These are phyloP conservation scores for Drosophila antonietae DNA, from an alignment of 2,888 invertebrate species.

Conservation along the genomic window DNA sequence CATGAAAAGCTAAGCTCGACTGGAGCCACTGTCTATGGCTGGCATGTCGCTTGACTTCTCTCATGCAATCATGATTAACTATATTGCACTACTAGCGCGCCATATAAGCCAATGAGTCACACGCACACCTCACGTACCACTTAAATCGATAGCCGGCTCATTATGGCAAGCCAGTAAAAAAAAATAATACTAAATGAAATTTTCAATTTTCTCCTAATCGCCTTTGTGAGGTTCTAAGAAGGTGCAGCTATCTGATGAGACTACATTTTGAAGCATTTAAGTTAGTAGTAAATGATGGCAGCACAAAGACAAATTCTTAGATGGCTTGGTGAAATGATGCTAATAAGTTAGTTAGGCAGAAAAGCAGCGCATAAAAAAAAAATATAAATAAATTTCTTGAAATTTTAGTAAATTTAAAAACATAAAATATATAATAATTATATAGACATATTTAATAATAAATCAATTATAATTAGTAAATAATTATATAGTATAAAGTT, in stretches of 20 bases:
- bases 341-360: not conserved
- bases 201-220: conserved; percentile 41
- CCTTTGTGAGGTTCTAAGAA: conserved; percentile 15
- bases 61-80: conserved; percentile 76
- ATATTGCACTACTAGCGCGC: conserved; percentile 52
- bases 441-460: no score
- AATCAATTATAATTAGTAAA: no score
- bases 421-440: no score
- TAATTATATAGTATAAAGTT: no score
- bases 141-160: conserved; percentile 54
- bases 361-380: no score
- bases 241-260: not conserved
- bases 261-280: not conserved
- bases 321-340: no score
- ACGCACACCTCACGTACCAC: conserved; percentile 45
- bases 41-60: conserved; percentile 66
- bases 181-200: conserved; percentile 13
- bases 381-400: no score
- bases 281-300: not conserved
- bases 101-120: conserved; percentile 57
- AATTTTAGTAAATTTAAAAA: no score
- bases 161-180: conserved; percentile 18
- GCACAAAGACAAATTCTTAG: not conserved
- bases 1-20: conserved; percentile 67
- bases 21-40: conserved; percentile 36